These are phyloP conservation scores for Zosterops borbonicus DNA, from an alignment of 2,113 vertebrate species.

Conservation along the genomic window DNA sequence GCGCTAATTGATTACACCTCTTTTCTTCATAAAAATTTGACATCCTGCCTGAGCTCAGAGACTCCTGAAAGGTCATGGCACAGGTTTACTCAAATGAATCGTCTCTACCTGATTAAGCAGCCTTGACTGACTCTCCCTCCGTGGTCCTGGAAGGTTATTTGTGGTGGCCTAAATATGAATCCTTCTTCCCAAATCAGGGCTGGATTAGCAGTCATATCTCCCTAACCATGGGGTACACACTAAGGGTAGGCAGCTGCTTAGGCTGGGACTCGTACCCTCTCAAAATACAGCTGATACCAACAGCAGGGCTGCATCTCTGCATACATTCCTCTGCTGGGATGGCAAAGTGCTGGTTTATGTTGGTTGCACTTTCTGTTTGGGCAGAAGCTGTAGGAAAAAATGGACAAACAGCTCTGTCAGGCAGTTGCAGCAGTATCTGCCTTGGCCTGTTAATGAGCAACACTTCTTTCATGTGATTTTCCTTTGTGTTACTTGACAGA, in stretches of 20 bases:
- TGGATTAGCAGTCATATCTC: neutral
- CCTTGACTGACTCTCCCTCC: neutral
- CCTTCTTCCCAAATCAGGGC: neutral
- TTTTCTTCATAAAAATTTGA: slow-evolving; percentile 18
- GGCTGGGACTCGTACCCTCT: neutral
- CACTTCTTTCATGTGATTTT: neutral
- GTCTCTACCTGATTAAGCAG: neutral
- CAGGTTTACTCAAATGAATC: slow-evolving; percentile 8
- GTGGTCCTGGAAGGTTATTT: neutral
- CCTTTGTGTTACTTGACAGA: neutral
- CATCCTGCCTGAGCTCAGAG: neutral
- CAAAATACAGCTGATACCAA: neutral
- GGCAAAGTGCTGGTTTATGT: neutral
- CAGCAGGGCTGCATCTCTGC: neutral
- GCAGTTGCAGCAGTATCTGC: no score
- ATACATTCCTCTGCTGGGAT: neutral
- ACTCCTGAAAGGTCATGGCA: slow-evolving; percentile 13
- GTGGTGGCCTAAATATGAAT: neutral
- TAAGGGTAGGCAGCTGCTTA: neutral
- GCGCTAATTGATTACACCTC: slow-evolving; percentile 13
- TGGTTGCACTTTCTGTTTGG: neutral
- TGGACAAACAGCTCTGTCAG: neutral
- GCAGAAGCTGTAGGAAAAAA: neutral
- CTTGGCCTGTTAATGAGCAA: neutral
- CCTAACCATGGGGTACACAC: neutral